Percentiles rank a stretch among this genome's conserved stretches.
phyloP scores from a whole-genome alignment of 1,140 invertebrate species.

The Drosophila suzukii region DNA sequence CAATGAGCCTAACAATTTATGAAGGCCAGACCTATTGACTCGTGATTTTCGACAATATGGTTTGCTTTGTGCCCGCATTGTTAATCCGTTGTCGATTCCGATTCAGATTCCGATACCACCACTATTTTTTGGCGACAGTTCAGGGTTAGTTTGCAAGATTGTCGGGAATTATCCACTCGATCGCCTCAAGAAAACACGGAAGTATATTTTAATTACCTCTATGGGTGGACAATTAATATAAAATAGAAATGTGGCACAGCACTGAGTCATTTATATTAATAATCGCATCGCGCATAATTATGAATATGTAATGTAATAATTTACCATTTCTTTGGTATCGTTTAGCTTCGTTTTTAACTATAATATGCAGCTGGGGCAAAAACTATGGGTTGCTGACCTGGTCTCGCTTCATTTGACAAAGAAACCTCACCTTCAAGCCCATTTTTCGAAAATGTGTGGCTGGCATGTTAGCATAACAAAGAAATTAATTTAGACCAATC shows the following conservation, averaged over 20 bases:
- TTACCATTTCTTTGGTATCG: conserved; percentile 9
- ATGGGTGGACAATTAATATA: conserved; percentile 25
- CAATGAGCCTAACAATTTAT: conserved; percentile 53
- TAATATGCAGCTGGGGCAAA: conserved; percentile 11
- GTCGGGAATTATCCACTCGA: conserved; percentile 24
- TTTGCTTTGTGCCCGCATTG: conserved; percentile 33
- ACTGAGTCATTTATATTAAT: conserved; percentile 37
- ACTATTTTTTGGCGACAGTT: conserved; percentile 41
- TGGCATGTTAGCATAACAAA: conserved; percentile 35
- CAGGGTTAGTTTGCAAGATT: conserved; percentile 26
- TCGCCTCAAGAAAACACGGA: conserved; percentile 15
- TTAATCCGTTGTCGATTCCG: conserved; percentile 10
- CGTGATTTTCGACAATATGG: conserved; percentile 23
- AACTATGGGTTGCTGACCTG: conserved; percentile 30
- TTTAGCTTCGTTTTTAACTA: not conserved
- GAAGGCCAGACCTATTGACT: conserved; percentile 51
- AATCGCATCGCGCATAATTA: conserved; percentile 14
- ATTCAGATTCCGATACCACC: conserved; percentile 7
- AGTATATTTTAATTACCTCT: conserved; percentile 32
- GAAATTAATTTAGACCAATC: conserved; percentile 34
- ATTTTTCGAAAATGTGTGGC: conserved; percentile 9
- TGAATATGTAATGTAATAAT: conserved; percentile 11
- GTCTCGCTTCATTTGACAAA: not conserved
- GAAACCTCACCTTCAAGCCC: conserved; percentile 33
- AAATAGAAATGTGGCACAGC: conserved; percentile 30